phyloP scores from a whole-genome alignment of 37 sponge, comb jelly and placozoan species.

The Sycon ciliatum region DNA sequence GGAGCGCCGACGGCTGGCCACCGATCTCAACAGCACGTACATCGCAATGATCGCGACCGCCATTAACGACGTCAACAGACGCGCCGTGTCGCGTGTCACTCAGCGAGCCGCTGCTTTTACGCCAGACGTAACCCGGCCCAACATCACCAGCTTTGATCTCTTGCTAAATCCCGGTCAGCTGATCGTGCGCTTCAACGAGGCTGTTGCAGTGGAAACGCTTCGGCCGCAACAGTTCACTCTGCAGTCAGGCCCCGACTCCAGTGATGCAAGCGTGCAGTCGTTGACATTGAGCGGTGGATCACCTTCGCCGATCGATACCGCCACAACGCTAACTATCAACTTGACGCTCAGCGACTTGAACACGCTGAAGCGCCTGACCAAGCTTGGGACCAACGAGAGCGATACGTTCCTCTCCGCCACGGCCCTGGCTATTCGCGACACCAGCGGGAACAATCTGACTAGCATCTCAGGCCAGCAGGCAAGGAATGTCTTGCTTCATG shows the following conservation, averaged over 20 bases:
- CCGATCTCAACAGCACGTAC: conserved; percentile 46
- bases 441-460: conserved; percentile 40
- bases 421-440: conserved; percentile 32
- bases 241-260: neutral
- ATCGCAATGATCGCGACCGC: conserved; percentile 38
- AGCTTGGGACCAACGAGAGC: neutral
- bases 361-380: conserved; percentile 1
- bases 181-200: conserved; percentile 49
- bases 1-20: conserved; percentile 51
- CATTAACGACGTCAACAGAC: conserved; percentile 49
- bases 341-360: neutral
- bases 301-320: conserved; percentile 33
- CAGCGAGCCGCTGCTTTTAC: conserved; percentile 34
- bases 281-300: conserved; percentile 38
- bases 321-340: neutral
- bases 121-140: conserved; percentile 48
- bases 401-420: neutral
- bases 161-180: conserved; percentile 58
- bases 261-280: neutral
- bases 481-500: neutral
- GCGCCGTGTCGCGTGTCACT: conserved; percentile 34
- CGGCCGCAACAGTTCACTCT: conserved; percentile 41
- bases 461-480: conserved; percentile 20
- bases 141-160: conserved; percentile 29
- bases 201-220: conserved; percentile 46